Conservation (phyloP, 2,113 vertebrate species). For the Chloropsis hardwickii region DNA sequence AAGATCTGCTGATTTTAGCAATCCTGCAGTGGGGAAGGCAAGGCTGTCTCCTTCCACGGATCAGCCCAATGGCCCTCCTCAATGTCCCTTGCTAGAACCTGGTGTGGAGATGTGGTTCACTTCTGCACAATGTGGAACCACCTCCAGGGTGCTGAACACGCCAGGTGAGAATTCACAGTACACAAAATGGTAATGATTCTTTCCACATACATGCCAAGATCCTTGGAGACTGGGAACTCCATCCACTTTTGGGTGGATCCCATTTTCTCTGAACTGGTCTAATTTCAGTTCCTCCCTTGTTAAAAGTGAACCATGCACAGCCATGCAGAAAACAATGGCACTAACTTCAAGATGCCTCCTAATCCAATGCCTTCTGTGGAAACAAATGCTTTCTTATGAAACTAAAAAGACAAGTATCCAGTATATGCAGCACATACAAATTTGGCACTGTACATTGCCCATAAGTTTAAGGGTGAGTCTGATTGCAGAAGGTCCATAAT, state of each 20-base stretch:
- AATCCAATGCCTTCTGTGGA: neutral
- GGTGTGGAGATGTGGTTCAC: neutral
- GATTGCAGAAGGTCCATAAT: neutral
- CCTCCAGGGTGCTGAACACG: neutral
- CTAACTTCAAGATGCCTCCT: neutral
- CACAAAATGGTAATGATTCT: neutral
- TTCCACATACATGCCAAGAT: neutral
- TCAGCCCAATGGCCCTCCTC: neutral
- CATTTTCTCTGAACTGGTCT: neutral
- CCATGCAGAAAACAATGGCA: neutral
- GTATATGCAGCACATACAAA: fast-evolving
- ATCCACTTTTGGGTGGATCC: neutral
- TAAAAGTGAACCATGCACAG: neutral
- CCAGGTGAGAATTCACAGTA: neutral
- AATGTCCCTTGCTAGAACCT: neutral
- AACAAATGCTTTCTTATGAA: neutral
- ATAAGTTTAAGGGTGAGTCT: neutral
- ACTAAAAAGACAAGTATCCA: neutral
- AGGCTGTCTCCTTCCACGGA: neutral
- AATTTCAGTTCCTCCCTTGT: neutral
- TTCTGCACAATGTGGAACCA: neutral
- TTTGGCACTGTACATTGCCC: neutral
- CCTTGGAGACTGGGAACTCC: neutral
- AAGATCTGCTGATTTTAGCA: neutral
- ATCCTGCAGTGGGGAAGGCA: neutral